Percentiles rank a stretch among this genome's conserved stretches.
Evolutionary conservation across 2,797 vertebrate genomes (phyloP).

Genomic region (Sciaenops ocellatus): DNA sequence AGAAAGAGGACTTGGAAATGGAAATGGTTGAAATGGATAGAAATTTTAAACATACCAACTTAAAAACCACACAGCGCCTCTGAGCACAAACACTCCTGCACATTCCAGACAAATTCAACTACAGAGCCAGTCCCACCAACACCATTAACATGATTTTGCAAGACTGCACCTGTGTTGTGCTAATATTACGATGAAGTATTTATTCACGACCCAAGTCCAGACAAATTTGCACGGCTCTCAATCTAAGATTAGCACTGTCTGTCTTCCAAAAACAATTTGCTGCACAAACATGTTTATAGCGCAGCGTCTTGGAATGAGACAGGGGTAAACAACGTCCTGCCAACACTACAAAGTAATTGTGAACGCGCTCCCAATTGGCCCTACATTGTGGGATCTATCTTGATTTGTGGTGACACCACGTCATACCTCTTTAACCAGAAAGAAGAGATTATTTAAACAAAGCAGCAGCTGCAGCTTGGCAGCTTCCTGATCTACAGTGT

Average conservation of each 20-base stretch:
- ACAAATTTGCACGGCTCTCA: conserved; percentile 32
- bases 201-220: conserved; percentile 43
- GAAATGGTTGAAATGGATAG: conserved; percentile 38
- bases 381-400: conserved; percentile 56
- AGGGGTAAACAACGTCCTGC: conserved; percentile 58
- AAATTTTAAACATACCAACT: conserved; percentile 27
- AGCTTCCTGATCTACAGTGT: conserved; percentile 23
- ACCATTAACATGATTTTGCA: conserved; percentile 23
- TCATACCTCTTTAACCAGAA: conserved; percentile 41
- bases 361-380: conserved; percentile 40
- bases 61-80: conserved; percentile 18
- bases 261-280: conserved; percentile 68
- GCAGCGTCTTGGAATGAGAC: conserved; percentile 47
- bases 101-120: conserved; percentile 25
- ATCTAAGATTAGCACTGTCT: conserved; percentile 58
- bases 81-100: conserved; percentile 14
- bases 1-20: not conserved
- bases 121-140: conserved; percentile 2
- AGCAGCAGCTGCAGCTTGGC: conserved; percentile 33
- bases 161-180: conserved; percentile 54
- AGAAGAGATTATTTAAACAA: conserved; percentile 49
- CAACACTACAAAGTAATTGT: conserved; percentile 48
- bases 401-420: conserved; percentile 65
- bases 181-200: conserved; percentile 54
- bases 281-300: conserved; percentile 67